phyloP scores from a whole-genome alignment of 2,888 invertebrate genomes.

The Catocala sponsa region DNA sequence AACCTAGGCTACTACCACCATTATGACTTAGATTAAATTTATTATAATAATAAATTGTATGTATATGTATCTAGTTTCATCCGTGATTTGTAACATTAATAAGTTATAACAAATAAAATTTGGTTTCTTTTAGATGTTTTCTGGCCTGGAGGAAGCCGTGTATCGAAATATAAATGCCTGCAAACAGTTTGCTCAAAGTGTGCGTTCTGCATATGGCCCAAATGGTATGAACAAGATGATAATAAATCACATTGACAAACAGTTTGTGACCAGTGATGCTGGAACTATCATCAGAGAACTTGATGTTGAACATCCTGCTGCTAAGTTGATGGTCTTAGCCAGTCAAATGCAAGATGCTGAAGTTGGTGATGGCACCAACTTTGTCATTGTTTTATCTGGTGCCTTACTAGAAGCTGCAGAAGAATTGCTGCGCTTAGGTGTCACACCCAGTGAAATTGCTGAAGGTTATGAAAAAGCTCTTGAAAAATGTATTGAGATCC shows the following conservation, averaged over 20 bases:
- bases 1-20: too few species aligned
- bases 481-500: constrained; percentile 95
- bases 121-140: constrained; percentile 88
- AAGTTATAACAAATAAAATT: background rate
- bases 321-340: constrained; percentile 97
- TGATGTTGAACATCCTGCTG: constrained; percentile 99
- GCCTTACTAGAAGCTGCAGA: constrained; percentile 97
- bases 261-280: constrained; percentile 99
- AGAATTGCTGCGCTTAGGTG: constrained; percentile 96
- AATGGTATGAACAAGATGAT: constrained; percentile 99
- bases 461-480: constrained; percentile 98
- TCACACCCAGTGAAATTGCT: constrained; percentile 98
- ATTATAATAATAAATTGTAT: too few species aligned
- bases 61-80: too few species aligned
- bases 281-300: constrained; percentile 98
- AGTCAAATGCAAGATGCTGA: constrained; percentile 99
- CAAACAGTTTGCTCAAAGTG: constrained; percentile 97
- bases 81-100: too few species aligned
- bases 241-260: constrained; percentile 99
- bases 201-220: constrained; percentile 98
- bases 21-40: too few species aligned
- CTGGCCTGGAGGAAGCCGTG: constrained; percentile 99
- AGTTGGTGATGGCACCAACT: constrained; percentile 99
- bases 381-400: constrained; percentile 98
- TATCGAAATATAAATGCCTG: constrained; percentile 98